Evolutionary conservation across 2,888 invertebrate genomes (phyloP).

Genomic region (Pollenia amentaria): DNA sequence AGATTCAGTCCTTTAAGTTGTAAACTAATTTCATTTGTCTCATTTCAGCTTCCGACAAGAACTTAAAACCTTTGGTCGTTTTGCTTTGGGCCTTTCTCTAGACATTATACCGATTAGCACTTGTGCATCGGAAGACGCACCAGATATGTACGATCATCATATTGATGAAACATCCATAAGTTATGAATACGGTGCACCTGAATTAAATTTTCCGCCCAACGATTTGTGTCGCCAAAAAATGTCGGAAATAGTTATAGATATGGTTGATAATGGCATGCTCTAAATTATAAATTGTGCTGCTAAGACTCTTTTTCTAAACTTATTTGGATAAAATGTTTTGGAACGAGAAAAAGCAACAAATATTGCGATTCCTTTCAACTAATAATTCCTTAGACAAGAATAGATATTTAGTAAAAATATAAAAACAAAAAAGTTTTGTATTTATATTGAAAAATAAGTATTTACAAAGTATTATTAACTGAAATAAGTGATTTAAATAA

Average conservation of each 20-base stretch:
- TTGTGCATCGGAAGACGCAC: constrained; percentile 89
- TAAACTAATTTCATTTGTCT: background rate
- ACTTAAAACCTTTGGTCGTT: constrained; percentile 87
- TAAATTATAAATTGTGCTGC: constrained; percentile 79
- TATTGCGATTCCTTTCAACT: constrained; percentile 41
- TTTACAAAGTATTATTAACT: constrained; percentile 21
- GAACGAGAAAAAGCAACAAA: background rate
- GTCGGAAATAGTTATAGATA: constrained; percentile 89
- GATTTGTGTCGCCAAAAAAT: constrained; percentile 88
- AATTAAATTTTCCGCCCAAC: constrained; percentile 85
- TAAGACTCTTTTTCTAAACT: background rate
- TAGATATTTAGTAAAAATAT: constrained; percentile 35
- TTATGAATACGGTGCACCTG: constrained; percentile 80
- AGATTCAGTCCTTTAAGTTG: background rate
- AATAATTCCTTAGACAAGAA: constrained; percentile 33
- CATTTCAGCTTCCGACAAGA: constrained; percentile 87
- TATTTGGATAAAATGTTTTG: background rate
- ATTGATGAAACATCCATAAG: constrained; percentile 79
- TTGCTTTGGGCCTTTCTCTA: constrained; percentile 89
- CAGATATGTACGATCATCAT: constrained; percentile 87
- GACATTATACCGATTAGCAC: constrained; percentile 90
- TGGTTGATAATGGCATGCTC: constrained; percentile 87
- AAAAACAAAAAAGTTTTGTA: constrained; percentile 6
- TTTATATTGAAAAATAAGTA: constrained; percentile 24
- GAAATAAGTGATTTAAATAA: constrained; percentile 16